Conservation (phyloP, 1,140 invertebrate genomes). For the Trichonephila clavipes region DNA sequence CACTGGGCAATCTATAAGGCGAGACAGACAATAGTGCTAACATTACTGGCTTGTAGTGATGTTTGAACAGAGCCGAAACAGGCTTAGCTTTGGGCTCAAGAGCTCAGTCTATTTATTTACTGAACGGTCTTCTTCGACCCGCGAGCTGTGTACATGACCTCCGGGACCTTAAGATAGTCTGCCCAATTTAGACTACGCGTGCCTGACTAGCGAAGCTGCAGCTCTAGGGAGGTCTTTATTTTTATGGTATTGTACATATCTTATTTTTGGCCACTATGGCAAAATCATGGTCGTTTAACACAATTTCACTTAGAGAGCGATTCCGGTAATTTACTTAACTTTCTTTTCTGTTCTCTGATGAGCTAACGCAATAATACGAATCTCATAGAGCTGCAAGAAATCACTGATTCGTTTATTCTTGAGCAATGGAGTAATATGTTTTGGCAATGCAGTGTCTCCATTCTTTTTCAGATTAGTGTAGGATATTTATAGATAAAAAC, state of each 20-base stretch:
- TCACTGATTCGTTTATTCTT: neutral
- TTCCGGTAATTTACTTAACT: neutral
- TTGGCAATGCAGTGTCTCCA: no score
- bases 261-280: neutral
- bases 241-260: constrained; percentile 2
- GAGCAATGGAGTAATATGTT: neutral
- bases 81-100: constrained; percentile 70
- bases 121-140: constrained; percentile 61
- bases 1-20: constrained; percentile 54
- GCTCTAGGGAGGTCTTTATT: neutral
- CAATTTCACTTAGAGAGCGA: neutral
- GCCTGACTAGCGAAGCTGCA: neutral
- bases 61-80: constrained; percentile 67
- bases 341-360: neutral
- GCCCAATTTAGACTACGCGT: constrained; percentile 49
- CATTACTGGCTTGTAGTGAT: constrained; percentile 72
- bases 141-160: constrained; percentile 66
- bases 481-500: no score
- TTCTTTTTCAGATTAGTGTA: no score
- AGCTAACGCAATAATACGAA: neutral
- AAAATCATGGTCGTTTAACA: neutral
- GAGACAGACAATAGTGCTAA: constrained; percentile 67
- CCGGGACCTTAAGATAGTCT: constrained; percentile 47
- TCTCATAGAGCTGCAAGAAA: neutral
- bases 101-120: constrained; percentile 72